phyloP scores from a whole-genome alignment of 1,140 invertebrate genomes.

The Aplysia californica region DNA sequence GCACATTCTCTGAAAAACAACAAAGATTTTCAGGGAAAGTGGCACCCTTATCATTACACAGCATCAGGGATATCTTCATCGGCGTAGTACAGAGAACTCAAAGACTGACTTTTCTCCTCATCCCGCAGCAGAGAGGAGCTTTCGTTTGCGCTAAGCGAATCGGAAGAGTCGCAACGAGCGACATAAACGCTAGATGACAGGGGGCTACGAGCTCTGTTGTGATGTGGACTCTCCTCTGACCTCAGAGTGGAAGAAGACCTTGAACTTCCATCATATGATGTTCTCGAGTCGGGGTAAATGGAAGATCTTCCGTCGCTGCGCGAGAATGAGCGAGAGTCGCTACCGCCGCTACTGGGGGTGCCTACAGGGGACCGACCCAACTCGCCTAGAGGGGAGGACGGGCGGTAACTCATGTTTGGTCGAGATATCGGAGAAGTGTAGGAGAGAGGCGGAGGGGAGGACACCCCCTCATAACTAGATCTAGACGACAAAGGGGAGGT shows the following conservation, averaged over 20 bases:
- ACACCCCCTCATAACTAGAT: not conserved
- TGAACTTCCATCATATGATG: conserved; percentile 4
- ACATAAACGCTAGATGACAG: conserved; percentile 67
- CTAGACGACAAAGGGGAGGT: conserved; percentile 2
- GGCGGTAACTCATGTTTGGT: not conserved
- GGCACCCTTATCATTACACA: conserved; percentile 68
- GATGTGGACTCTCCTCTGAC: conserved; percentile 23
- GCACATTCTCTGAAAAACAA: too few relatives aligned
- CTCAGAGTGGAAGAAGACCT: conserved; percentile 8
- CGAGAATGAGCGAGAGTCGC: not conserved
- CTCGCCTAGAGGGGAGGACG: not conserved
- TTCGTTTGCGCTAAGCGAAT: conserved; percentile 74
- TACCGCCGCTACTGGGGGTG: not conserved
- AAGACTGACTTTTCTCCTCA: conserved; percentile 73
- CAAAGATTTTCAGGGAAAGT: not conserved
- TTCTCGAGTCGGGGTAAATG: not conserved
- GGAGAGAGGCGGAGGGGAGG: not conserved
- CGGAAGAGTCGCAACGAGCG: conserved; percentile 74
- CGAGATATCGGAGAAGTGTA: not conserved
- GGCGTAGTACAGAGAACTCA: conserved; percentile 78
- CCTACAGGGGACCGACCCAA: not conserved
- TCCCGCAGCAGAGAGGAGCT: conserved; percentile 72
- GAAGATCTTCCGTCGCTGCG: conserved; percentile 20
- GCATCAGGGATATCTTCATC: conserved; percentile 79
- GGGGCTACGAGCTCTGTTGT: conserved; percentile 33